phyloP scores from a whole-genome alignment of 2,113 vertebrate genomes.

The Psammodynastes pulverulentus region DNA sequence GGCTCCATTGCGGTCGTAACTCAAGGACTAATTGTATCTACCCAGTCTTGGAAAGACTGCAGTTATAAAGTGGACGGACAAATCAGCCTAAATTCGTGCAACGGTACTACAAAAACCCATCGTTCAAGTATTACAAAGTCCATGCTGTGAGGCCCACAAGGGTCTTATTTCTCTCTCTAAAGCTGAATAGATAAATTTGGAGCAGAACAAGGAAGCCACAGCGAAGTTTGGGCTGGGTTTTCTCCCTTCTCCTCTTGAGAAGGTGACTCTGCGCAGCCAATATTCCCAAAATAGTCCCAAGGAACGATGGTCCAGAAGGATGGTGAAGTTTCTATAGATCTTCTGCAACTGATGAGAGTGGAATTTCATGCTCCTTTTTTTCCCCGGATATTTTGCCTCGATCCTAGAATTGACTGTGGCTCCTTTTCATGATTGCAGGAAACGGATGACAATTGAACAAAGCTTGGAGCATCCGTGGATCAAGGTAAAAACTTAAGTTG shows the following conservation, averaged over 20 bases:
- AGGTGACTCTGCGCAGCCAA: background rate
- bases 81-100: too few relatives aligned
- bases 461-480: constrained; percentile 97
- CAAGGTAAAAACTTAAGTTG: constrained; percentile 75
- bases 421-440: constrained; percentile 70
- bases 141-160: too few relatives aligned
- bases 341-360: fast-evolving
- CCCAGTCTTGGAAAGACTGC: background rate
- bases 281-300: background rate
- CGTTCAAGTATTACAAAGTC: too few relatives aligned
- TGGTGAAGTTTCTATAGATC: background rate
- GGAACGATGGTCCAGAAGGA: background rate
- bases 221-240: too few relatives aligned
- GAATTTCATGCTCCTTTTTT: too few relatives aligned
- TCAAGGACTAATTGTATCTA: too few relatives aligned
- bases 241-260: background rate
- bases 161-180: background rate
- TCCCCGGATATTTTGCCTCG: background rate
- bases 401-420: background rate
- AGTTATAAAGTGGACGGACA: background rate
- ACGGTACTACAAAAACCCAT: too few relatives aligned
- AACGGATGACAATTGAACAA: constrained; percentile 92
- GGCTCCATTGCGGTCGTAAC: too few relatives aligned
- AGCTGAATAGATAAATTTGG: background rate
- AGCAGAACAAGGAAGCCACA: background rate